These are phyloP conservation scores for Saimiri boliviensis DNA, from an alignment of 2,113 vertebrate genomes.

Conservation along the genomic window DNA sequence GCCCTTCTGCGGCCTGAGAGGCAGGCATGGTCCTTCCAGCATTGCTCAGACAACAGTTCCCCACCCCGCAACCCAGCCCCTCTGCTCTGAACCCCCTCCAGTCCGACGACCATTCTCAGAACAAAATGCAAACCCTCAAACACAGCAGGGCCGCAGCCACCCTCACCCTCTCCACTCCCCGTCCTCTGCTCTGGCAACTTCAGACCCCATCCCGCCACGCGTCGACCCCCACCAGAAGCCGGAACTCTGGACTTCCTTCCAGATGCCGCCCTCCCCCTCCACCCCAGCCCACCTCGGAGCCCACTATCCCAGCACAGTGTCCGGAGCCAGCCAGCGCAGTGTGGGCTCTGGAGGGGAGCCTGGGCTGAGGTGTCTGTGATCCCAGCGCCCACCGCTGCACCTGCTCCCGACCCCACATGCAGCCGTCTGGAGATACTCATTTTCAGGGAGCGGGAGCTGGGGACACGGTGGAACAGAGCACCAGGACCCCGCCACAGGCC, in stretches of 20 bases:
- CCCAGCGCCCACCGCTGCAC: not conserved
- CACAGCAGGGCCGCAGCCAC: not conserved
- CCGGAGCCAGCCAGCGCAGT: rapidly evolving
- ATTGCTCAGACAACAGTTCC: not conserved
- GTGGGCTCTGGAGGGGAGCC: not conserved
- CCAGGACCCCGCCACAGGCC: not conserved
- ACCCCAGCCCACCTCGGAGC: rapidly evolving
- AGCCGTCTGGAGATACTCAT: rapidly evolving
- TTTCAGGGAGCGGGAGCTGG: not conserved
- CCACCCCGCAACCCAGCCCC: rapidly evolving
- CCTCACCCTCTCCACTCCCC: not conserved
- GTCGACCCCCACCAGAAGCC: not conserved
- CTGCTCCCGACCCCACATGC: not conserved
- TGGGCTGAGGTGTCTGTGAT: not conserved
- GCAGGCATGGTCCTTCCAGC: not conserved
- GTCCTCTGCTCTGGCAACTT: not conserved
- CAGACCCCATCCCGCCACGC: rapidly evolving
- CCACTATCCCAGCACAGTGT: not conserved
- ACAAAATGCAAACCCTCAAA: not conserved
- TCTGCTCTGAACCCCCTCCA: rapidly evolving
- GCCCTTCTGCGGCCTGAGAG: not conserved
- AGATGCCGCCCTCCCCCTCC: not conserved
- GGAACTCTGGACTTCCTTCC: not conserved
- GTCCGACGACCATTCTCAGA: not conserved
- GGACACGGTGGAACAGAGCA: no score